Evolutionary conservation across 2,113 vertebrate species (phyloP), one percentile per base, ranked within the genome.

Genomic region (Dipodomys stephensi): DNA sequence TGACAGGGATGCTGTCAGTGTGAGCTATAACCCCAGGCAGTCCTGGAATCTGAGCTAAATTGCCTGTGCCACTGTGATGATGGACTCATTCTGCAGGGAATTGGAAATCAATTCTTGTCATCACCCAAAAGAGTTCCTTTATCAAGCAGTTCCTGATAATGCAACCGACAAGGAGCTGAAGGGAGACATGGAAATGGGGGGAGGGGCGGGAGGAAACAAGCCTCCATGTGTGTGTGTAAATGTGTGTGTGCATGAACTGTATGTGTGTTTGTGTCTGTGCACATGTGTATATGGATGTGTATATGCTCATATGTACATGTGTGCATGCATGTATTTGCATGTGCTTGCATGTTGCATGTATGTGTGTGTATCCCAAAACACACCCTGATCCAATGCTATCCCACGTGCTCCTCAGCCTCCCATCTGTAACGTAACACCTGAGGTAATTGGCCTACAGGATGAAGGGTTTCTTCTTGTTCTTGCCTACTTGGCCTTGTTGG

Each of bases 31-130:
- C 98, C 98, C 97, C 88, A 96, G 98, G 98, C 97, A 96, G 95
- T 94, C 94, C 97, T 95, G 97, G 98, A 98, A 99, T 98, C 98
- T 98, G 97, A 98, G 98, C 98, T 98, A 99, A 99, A 99, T 99
- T 98, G 98, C 98, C 98, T 97, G 98, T 99, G 98, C 98, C 98
- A 98, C 98, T 98, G 98, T 98, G 97, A 98, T 98, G 98, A 99
- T 99, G 98, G 98, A 99, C 98, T 98, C 98, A 98, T 99, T 99
- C 98, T 98, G 98, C 97, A 98, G 99, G 98, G 99, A 99, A 99
- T 98, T 99, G 99, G 98, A 99, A 99, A 99, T 99, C 99, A 99
- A 99, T 99, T 99, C 98, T 98, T 99, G 98, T 99, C 99, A 99
- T 99, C 98, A 97, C 98, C 92, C 97, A 97, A 98, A 98, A 98